A percentile compares a stretch with the other conserved stretches of the same genome.
These are phyloP conservation scores for Thumatha senex DNA, from an alignment of 2,888 invertebrate species.

Conservation along the genomic window DNA sequence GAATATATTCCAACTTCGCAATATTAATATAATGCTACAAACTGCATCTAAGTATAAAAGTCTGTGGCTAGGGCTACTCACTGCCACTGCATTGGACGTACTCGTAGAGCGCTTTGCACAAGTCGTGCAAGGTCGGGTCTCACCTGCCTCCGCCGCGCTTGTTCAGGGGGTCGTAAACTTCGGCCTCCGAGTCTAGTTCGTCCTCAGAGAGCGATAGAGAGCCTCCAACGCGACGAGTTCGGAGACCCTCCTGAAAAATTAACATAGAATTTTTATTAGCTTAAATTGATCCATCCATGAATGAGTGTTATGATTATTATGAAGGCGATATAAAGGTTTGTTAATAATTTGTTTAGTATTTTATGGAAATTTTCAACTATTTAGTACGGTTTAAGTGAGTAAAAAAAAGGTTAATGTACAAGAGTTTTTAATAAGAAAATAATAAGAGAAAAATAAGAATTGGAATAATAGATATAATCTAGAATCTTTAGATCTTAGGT, in stretches of 20 bases:
- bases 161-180: slow-evolving; percentile 74
- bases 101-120: slow-evolving; percentile 76
- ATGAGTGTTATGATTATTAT: too few relatives aligned
- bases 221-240: slow-evolving; percentile 87
- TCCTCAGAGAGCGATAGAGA: slow-evolving; percentile 92
- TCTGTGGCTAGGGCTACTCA: slow-evolving; percentile 1
- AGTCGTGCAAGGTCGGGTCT: slow-evolving; percentile 73
- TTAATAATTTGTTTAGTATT: too few relatives aligned
- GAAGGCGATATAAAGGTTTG: too few relatives aligned
- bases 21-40: not conserved
- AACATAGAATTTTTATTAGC: not conserved
- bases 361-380: too few relatives aligned
- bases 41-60: not conserved
- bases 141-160: slow-evolving; percentile 73
- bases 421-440: too few relatives aligned
- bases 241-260: slow-evolving; percentile 76
- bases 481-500: too few relatives aligned
- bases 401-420: too few relatives aligned
- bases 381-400: too few relatives aligned
- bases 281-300: too few relatives aligned
- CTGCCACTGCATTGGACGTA: slow-evolving; percentile 41
- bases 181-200: slow-evolving; percentile 89
- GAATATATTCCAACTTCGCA: not conserved
- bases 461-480: too few relatives aligned
- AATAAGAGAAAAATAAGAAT: too few relatives aligned